Percentiles rank a stretch among this genome's conserved stretches.
phyloP scores from a whole-genome alignment of 2,888 invertebrate species.

The Amiota mariae region DNA sequence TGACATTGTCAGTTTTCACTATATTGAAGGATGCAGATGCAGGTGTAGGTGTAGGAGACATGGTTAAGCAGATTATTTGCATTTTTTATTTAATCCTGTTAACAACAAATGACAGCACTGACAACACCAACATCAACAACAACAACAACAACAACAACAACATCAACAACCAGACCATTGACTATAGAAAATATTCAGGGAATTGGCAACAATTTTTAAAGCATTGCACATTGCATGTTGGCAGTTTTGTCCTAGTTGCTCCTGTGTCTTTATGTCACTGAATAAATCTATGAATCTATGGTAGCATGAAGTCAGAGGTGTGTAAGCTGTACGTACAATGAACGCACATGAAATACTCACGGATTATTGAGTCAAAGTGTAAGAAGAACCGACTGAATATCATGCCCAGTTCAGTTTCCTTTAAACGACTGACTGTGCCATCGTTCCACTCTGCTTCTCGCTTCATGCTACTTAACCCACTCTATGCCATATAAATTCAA shows the following conservation, averaged over 20 bases:
- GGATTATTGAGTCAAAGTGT: constrained; percentile 23
- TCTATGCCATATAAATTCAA: constrained; percentile 40
- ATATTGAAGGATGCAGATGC: too few relatives aligned
- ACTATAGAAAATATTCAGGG: too few relatives aligned
- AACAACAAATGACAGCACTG: constrained; percentile 35
- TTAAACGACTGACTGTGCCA: neutral
- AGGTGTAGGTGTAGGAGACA: neutral
- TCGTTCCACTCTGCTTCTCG: neutral
- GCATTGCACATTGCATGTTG: constrained; percentile 16
- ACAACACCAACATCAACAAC: constrained; percentile 21
- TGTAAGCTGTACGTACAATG: constrained; percentile 44
- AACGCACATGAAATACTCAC: constrained; percentile 14
- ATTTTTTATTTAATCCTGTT: constrained; percentile 62
- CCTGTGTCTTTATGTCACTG: neutral
- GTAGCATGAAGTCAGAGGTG: constrained; percentile 50
- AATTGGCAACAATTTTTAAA: constrained; percentile 43
- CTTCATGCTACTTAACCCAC: neutral
- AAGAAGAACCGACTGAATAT: neutral
- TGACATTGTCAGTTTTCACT: constrained; percentile 3
- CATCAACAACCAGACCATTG: constrained; percentile 3
- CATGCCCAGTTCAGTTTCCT: constrained; percentile 12
- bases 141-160: constrained; percentile 9
- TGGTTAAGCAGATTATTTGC: constrained; percentile 56
- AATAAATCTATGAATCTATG: constrained; percentile 3
- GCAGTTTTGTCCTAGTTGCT: constrained; percentile 54